These are phyloP conservation scores for Hypomesus transpacificus DNA, from an alignment of 2,113 vertebrate genomes.

Conservation along the genomic window DNA sequence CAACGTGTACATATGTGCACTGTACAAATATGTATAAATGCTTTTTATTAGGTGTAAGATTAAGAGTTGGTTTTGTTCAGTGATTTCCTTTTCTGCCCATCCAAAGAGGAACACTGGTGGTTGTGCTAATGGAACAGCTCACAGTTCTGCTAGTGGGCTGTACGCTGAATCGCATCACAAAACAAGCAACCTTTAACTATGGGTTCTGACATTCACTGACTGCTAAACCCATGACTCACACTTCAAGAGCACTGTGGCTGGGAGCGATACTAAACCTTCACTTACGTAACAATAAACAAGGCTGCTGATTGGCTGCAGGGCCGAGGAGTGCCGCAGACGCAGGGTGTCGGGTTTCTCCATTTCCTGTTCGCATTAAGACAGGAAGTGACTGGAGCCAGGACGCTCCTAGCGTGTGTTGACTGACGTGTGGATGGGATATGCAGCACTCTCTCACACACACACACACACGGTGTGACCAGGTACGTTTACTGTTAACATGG, in stretches of 20 bases:
- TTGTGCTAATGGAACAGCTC: background rate
- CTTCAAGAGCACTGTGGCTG: background rate
- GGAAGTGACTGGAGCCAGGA: slow-evolving; percentile 2
- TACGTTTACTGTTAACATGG: too few relatives aligned
- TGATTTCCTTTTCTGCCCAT: too few relatives aligned
- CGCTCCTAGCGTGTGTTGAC: background rate
- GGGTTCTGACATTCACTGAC: too few relatives aligned
- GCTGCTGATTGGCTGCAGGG: background rate
- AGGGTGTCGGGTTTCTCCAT: background rate
- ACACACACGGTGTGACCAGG: too few relatives aligned
- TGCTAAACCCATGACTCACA: background rate
- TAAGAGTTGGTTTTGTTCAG: too few relatives aligned
- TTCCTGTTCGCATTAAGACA: slow-evolving; percentile 3
- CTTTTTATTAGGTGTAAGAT: too few relatives aligned
- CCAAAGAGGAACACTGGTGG: too few relatives aligned
- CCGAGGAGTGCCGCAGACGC: background rate
- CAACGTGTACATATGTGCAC: too few relatives aligned
- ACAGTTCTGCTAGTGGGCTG: background rate
- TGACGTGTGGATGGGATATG: background rate
- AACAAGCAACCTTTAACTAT: background rate
- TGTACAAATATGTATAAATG: too few relatives aligned
- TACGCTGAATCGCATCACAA: background rate
- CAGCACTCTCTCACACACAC: too few relatives aligned
- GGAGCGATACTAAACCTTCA: background rate
- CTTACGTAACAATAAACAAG: background rate